A percentile compares a stretch with the other conserved stretches of the same genome.
These are phyloP conservation scores for Tetraodon nigroviridis DNA, from an alignment of 2,113 vertebrate species.

Conservation along the genomic window DNA sequence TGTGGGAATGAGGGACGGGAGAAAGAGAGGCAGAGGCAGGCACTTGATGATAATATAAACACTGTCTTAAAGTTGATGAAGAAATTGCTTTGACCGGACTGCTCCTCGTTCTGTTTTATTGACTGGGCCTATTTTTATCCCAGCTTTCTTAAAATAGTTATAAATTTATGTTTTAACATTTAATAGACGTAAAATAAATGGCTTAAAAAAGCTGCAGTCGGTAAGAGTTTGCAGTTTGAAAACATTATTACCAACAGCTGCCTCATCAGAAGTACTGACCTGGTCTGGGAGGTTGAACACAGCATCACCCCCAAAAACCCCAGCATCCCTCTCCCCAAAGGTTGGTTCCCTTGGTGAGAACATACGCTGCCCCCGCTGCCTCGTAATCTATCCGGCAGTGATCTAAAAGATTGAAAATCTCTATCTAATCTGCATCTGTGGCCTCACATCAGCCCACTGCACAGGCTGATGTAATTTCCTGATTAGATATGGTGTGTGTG, in stretches of 20 bases:
- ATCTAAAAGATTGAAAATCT: conserved; percentile 56
- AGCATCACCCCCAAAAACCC: conserved; percentile 25
- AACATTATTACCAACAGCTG: background rate
- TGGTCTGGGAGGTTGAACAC: background rate
- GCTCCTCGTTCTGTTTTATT: conserved; percentile 27
- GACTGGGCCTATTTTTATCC: background rate
- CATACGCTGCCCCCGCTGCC: conserved; percentile 45
- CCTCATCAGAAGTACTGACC: conserved; percentile 1
- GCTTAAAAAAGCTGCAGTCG: too few relatives aligned
- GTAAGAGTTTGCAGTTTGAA: too few relatives aligned
- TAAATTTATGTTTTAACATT: too few relatives aligned
- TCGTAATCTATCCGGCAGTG: conserved; percentile 43
- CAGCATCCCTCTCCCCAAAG: conserved; percentile 30
- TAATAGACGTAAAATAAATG: too few relatives aligned
- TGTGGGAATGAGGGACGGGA: too few relatives aligned
- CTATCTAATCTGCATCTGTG: conserved; percentile 54
- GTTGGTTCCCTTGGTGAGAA: conserved; percentile 30
- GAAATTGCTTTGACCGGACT: conserved; percentile 38
- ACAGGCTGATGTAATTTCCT: conserved; percentile 41
- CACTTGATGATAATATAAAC: conserved; percentile 6
- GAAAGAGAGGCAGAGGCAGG: conserved; percentile 3
- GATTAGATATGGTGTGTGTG: conserved; percentile 32
- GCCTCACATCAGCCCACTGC: conserved; percentile 35
- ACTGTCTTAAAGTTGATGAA: conserved; percentile 27
- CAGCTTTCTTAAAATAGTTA: too few relatives aligned